Base-by-base conservation (phyloP, 1,140 invertebrate species). In the Plodia interpunctella region DNA sequence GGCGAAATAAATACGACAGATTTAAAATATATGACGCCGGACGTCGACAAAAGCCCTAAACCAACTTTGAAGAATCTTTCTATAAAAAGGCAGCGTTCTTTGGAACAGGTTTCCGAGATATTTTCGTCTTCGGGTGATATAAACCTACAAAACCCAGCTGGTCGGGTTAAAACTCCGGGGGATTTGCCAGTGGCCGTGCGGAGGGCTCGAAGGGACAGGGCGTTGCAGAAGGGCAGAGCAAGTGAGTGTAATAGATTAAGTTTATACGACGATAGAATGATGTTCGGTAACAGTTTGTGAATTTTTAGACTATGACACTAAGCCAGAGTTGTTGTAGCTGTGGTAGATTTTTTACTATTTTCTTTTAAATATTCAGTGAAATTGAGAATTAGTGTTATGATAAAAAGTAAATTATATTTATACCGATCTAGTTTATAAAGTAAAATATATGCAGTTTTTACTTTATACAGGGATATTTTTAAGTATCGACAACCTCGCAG, bases 241-340 rank as follows among this genome's bases (percentile, higher is more conserved):
- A 87, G 79, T 49, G 83, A 87, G 19, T 85, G 80, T 59, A 90
- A 92, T 73, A 91, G 96, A 60, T 93, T 97, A 67, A 97, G 96
- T 13, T 82, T 97, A 2, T 97, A 97, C 75, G 96, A 97, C 73
- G 96, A 97, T 74, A 90, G 96, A 28, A 95, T 97, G 90, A 97
- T 97, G 96, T 90, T 90, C 49, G 90, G 88, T 0, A 90, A 90
- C 65, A 90, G 85, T 68, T 68, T 90, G 59, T 90, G 80, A 63
- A 49, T 13, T 17, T 38, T 35, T 54, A 50, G 25, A 44, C 8
- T 44, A 51, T 15, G 15, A 44, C 15, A 35, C 32, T 35, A 2
- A 44, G 38, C 38, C 38, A 44, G 38, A 44, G 38, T 32, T 32
- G 4, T 32, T 32, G 38, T 44, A 0, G 5, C 15, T 10, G 15